phyloP scores from a whole-genome alignment of 1,140 invertebrate genomes.

The Cylas formicarius region DNA sequence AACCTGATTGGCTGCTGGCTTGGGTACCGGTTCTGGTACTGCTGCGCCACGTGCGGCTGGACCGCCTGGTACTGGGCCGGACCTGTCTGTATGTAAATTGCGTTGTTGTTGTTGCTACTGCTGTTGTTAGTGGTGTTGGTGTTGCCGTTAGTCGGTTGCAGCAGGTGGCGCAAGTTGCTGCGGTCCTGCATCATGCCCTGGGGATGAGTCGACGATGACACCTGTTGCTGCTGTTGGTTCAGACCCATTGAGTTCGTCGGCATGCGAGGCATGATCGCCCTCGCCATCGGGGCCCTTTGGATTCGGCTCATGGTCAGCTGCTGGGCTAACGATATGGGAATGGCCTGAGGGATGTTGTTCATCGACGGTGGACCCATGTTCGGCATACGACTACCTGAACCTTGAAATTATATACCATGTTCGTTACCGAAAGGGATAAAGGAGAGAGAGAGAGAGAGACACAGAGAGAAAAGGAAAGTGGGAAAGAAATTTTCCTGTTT shows the following conservation, averaged over 20 bases:
- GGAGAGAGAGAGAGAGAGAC: no score
- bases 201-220: slow-evolving; percentile 41
- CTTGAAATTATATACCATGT: no score
- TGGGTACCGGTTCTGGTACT: slow-evolving; percentile 35
- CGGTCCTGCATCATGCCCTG: slow-evolving; percentile 38
- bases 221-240: slow-evolving; percentile 37
- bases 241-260: slow-evolving; percentile 24
- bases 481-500: no score
- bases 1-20: slow-evolving; percentile 23
- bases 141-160: slow-evolving; percentile 30
- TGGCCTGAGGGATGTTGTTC: slow-evolving; percentile 20
- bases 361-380: slow-evolving; percentile 24
- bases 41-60: slow-evolving; percentile 35
- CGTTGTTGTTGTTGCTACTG: slow-evolving; percentile 20
- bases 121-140: no score
- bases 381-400: slow-evolving; percentile 24
- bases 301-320: slow-evolving; percentile 27
- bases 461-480: no score
- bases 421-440: no score
- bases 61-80: slow-evolving; percentile 40
- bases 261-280: slow-evolving; percentile 25
- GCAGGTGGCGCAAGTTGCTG: slow-evolving; percentile 35
- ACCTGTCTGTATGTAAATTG: slow-evolving; percentile 40
- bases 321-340: slow-evolving; percentile 23
- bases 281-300: slow-evolving; percentile 24